phyloP scores from a whole-genome alignment of 2,797 vertebrate genomes.

The Microhierax caerulescens region DNA sequence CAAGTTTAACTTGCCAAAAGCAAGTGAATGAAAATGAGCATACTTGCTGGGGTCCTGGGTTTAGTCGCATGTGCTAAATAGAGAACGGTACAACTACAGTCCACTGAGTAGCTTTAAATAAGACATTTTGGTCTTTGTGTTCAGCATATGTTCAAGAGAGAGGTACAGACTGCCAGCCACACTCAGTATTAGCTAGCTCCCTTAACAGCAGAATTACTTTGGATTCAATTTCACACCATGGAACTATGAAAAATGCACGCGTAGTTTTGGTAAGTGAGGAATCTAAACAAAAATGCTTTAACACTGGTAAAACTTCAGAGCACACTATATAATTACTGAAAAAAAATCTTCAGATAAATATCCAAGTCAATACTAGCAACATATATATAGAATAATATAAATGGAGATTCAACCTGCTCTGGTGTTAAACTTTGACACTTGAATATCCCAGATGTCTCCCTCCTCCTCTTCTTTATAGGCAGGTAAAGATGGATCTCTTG shows the following conservation, averaged over 20 bases:
- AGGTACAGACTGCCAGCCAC: neutral
- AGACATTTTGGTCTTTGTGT: neutral
- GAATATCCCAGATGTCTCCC: slow-evolving; percentile 80
- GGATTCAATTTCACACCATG: neutral
- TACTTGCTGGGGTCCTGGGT: neutral
- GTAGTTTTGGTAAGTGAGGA: neutral
- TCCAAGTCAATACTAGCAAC: neutral
- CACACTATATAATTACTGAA: neutral
- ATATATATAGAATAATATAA: slow-evolving; percentile 63
- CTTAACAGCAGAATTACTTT: neutral
- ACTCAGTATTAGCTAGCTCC: neutral
- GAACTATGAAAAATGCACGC: neutral
- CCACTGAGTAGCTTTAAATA: neutral
- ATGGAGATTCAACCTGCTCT: slow-evolving; percentile 78
- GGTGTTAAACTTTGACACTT: slow-evolving; percentile 81
- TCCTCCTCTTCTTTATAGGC: slow-evolving; percentile 80
- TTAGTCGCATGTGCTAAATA: neutral
- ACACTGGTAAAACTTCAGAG: neutral
- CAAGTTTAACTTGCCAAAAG: neutral
- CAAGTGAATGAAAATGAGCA: neutral
- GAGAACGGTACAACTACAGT: neutral
- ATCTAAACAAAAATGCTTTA: neutral
- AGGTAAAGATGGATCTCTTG: slow-evolving; percentile 83
- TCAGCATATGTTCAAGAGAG: neutral
- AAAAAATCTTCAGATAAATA: neutral